These are phyloP conservation scores for Pangasius djambal DNA, from an alignment of 2,797 vertebrate species.

Conservation along the genomic window DNA sequence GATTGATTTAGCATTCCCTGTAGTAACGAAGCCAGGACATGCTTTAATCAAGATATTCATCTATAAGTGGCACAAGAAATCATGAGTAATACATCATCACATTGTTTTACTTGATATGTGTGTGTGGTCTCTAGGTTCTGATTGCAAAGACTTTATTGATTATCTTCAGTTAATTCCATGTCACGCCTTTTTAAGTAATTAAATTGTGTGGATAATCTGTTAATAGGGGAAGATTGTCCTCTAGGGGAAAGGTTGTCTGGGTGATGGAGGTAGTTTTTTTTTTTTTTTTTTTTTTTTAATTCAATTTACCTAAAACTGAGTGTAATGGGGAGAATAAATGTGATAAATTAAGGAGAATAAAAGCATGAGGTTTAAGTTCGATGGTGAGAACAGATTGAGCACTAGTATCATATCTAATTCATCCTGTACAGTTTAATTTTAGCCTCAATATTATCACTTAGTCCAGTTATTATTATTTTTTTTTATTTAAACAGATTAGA, in stretches of 20 bases:
- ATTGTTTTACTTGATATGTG: not conserved
- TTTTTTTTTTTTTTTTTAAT: not conserved
- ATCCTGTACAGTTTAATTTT: not conserved
- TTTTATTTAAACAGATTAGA: not conserved
- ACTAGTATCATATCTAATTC: slow-evolving; percentile 1
- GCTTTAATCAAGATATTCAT: not conserved
- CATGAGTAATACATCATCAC: not conserved
- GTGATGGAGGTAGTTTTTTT: not conserved
- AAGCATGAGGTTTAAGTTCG: slow-evolving; percentile 8
- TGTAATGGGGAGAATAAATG: not conserved
- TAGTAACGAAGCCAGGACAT: not conserved
- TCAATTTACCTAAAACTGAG: slow-evolving; percentile 10
- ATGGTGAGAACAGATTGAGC: not conserved
- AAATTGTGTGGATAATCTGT: slow-evolving; percentile 18
- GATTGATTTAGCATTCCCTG: not conserved
- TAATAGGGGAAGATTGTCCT: slow-evolving; percentile 30
- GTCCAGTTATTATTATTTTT: not conserved
- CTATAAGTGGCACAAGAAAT: not conserved
- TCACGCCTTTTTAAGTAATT: slow-evolving; percentile 31
- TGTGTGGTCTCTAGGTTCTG: not conserved
- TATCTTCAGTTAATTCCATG: slow-evolving; percentile 20
- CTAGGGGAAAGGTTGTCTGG: slow-evolving; percentile 12
- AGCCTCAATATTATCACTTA: not conserved
- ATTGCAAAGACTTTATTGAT: slow-evolving; percentile 30
- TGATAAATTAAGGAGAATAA: not conserved